Conservation (phyloP, 1,140 invertebrate species). For the Panagrolaimus sp. region DNA sequence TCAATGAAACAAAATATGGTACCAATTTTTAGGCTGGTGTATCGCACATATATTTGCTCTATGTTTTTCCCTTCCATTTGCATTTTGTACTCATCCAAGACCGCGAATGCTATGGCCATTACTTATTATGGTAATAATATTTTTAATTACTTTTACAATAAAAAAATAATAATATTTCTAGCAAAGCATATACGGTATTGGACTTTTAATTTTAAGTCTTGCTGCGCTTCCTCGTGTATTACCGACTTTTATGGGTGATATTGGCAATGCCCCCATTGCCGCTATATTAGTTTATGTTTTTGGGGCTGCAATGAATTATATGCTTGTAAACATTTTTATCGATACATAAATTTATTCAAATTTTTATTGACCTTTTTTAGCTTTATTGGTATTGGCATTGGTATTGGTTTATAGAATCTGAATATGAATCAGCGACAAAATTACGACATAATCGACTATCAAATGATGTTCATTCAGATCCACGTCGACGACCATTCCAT, state of each 20-base stretch:
- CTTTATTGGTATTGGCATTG: conserved; percentile 54
- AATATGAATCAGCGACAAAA: conserved; percentile 44
- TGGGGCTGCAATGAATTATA: conserved; percentile 51
- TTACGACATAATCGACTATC: conserved; percentile 5
- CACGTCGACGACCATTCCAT: not conserved
- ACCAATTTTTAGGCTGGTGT: no score
- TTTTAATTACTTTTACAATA: conserved; percentile 18
- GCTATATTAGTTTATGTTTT: conserved; percentile 47
- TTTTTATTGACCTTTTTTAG: conserved; percentile 33
- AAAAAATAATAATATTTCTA: conserved; percentile 26
- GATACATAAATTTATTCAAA: not conserved
- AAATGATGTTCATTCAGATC: not conserved
- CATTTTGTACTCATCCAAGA: conserved; percentile 46
- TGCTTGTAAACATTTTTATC: conserved; percentile 45
- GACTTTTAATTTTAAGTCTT: conserved; percentile 46
- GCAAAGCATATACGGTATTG: conserved; percentile 55
- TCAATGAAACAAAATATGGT: no score
- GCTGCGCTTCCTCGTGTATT: conserved; percentile 49
- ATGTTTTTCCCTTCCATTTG: conserved; percentile 45
- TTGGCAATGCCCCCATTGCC: conserved; percentile 44
- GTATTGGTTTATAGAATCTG: conserved; percentile 51
- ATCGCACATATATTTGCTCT: conserved; percentile 45
- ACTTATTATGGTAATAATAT: conserved; percentile 43
- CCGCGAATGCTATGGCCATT: conserved; percentile 48
- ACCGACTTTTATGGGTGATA: conserved; percentile 49